phyloP scores from a whole-genome alignment of 2,797 vertebrate species.

The Otolemur crassicaudatus region DNA sequence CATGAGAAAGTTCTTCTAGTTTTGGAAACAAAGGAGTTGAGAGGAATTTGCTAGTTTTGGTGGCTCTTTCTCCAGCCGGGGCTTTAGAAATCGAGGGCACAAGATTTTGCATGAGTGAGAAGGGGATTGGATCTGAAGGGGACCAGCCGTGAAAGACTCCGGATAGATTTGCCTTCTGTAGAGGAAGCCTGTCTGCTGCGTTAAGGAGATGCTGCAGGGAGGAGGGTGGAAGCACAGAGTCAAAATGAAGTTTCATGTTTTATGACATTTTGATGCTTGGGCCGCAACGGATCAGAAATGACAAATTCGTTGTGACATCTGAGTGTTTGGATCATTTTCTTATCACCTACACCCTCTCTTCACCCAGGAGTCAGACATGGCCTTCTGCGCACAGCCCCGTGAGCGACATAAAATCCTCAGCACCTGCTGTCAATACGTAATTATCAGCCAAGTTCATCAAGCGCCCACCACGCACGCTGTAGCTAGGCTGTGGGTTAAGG shows the following conservation, averaged over 20 bases:
- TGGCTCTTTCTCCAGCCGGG: rapidly evolving
- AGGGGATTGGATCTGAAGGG: not conserved
- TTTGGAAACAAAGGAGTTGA: not conserved
- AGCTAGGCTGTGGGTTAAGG: not conserved
- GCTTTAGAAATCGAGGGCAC: rapidly evolving
- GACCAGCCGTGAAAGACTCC: not conserved
- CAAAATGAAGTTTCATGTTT: not conserved
- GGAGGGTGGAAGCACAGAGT: not conserved
- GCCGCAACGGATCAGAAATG: not conserved
- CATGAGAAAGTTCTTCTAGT: not conserved
- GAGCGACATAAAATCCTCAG: rapidly evolving
- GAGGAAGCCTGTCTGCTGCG: not conserved
- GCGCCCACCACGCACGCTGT: rapidly evolving
- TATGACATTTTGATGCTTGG: not conserved
- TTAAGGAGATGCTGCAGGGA: not conserved
- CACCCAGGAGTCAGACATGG: not conserved
- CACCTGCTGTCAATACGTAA: rapidly evolving
- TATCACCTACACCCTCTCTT: not conserved
- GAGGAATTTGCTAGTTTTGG: not conserved
- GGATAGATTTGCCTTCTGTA: not conserved
- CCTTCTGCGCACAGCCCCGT: not conserved
- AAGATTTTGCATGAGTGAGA: not conserved
- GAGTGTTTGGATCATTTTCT: not conserved
- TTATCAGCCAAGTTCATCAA: rapidly evolving
- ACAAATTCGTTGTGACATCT: not conserved